phyloP scores from a whole-genome alignment of 35 echinoderm and acorn worm genomes.

The Diadema setosum region DNA sequence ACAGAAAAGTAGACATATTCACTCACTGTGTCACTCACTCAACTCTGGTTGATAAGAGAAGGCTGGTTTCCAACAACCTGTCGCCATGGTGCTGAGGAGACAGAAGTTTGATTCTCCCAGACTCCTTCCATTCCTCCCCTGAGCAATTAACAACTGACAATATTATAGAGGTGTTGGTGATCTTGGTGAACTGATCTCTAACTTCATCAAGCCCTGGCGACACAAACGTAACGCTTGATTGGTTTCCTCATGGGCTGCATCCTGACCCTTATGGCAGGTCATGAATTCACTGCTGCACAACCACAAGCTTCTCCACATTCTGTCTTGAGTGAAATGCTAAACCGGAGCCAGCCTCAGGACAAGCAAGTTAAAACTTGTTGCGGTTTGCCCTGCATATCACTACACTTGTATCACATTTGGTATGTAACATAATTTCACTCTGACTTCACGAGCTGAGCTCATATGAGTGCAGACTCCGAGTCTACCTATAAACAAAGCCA shows the following conservation, averaged over 20 bases:
- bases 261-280: neutral
- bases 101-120: neutral
- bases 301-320: neutral
- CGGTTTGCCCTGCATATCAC: neutral
- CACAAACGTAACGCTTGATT: neutral
- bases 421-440: neutral
- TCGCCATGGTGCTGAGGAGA: neutral
- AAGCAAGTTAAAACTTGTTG: too few relatives aligned
- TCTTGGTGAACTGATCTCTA: neutral
- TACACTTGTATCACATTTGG: neutral
- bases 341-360: neutral
- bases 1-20: neutral
- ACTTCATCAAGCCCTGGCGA: neutral
- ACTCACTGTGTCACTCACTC: neutral
- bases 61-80: neutral
- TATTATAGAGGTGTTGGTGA: neutral
- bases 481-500: neutral
- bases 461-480: neutral
- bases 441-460: neutral
- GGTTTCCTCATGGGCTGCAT: neutral
- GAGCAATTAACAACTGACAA: slow-evolving; percentile 6
- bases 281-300: too few relatives aligned
- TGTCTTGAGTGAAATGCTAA: neutral
- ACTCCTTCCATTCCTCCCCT: neutral
- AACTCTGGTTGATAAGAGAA: neutral